Conservation (phyloP, 2,888 invertebrate genomes). For the Machimus rusticus region DNA sequence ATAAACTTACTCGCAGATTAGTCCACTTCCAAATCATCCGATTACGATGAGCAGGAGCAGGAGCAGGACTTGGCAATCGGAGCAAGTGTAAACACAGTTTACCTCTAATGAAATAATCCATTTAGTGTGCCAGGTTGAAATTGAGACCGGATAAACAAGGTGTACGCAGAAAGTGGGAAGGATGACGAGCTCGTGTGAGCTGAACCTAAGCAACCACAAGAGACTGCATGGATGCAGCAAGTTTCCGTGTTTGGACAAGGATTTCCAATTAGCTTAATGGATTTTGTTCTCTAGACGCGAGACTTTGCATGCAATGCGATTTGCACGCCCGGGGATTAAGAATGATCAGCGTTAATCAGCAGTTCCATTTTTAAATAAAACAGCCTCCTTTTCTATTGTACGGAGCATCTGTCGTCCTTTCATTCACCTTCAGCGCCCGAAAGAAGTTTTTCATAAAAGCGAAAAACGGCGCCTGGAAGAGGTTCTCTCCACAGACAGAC, state of each 20-base stretch:
- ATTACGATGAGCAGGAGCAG: background rate
- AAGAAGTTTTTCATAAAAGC: background rate
- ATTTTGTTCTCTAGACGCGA: background rate
- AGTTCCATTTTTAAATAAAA: background rate
- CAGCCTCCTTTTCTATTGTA: background rate
- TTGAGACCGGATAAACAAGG: background rate
- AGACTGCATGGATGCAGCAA: conserved; percentile 15
- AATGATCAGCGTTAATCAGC: background rate
- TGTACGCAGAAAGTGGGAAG: background rate
- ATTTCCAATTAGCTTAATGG: conserved; percentile 28
- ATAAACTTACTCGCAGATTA: background rate
- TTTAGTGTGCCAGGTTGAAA: background rate
- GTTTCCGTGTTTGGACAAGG: background rate
- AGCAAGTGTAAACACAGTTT: conserved; percentile 10
- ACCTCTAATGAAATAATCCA: conserved; percentile 17
- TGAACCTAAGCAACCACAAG: background rate
- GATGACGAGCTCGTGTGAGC: background rate
- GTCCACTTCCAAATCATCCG: background rate
- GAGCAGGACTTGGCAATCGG: background rate
- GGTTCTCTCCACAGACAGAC: background rate
- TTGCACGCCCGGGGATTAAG: background rate
- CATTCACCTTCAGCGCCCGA: background rate
- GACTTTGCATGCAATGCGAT: background rate
- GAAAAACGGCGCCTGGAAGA: background rate
- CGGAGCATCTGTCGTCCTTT: background rate